Conservation (phyloP, 2,113 vertebrate genomes). For the Melanostigma gelatinosum region DNA sequence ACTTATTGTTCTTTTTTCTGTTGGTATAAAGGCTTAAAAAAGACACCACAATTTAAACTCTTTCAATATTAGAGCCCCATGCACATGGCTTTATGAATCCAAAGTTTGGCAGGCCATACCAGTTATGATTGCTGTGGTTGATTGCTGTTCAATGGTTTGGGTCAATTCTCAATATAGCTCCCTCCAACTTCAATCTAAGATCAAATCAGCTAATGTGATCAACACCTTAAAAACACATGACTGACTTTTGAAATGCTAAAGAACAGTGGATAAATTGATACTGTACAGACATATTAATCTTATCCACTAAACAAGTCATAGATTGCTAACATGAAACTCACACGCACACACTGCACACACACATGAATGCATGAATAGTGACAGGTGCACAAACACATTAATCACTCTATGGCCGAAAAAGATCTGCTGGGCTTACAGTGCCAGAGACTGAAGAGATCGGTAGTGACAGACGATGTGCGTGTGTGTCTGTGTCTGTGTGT, state of each 20-base stretch:
- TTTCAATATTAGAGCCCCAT: neutral
- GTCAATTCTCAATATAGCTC: neutral
- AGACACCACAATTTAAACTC: too few species aligned
- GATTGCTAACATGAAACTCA: neutral
- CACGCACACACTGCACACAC: conserved; percentile 19
- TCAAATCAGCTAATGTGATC: neutral
- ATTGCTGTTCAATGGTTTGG: neutral
- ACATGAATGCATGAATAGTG: conserved; percentile 65
- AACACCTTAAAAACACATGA: neutral
- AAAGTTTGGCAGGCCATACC: neutral
- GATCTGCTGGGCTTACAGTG: conserved; percentile 70
- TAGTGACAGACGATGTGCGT: conserved; percentile 64
- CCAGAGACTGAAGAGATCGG: conserved; percentile 62
- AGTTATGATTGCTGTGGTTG: neutral
- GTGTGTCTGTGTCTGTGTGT: conserved; percentile 12
- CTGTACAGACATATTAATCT: neutral
- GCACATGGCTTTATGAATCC: neutral
- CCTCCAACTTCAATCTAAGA: neutral
- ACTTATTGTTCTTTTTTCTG: neutral
- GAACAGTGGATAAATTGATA: neutral
- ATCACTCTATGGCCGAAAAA: conserved; percentile 68
- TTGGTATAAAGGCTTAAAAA: neutral
- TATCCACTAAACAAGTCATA: conserved; percentile 8
- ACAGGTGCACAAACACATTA: conserved; percentile 78
- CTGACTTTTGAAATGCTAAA: neutral